phyloP scores from a whole-genome alignment of 1,140 invertebrate species.

The Triops longicaudatus region DNA sequence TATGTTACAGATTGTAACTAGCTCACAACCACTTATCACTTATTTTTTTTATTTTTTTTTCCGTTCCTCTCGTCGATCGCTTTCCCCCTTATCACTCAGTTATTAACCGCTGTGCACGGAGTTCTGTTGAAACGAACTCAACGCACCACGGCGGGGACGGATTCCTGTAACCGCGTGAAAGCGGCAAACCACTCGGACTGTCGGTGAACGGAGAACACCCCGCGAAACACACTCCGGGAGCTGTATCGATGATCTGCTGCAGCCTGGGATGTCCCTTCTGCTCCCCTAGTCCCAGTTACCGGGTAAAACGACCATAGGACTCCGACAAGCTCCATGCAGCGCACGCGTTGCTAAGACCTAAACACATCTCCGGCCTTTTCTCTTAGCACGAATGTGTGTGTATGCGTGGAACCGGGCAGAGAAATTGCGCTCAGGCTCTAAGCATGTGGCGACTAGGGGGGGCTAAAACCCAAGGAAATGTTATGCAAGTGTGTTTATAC shows the following conservation, averaged over 20 bases:
- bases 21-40: neutral
- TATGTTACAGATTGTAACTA: neutral
- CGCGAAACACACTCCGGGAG: constrained; percentile 9
- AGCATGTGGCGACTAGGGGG: too few relatives aligned
- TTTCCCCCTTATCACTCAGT: neutral
- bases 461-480: too few relatives aligned
- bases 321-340: neutral
- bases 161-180: neutral
- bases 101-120: neutral
- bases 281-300: neutral
- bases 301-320: neutral
- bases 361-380: neutral
- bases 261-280: neutral
- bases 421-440: too few relatives aligned
- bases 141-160: neutral
- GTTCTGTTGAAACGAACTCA: neutral
- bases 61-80: neutral
- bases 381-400: neutral
- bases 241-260: constrained; percentile 14
- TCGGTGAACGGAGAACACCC: neutral
- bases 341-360: neutral
- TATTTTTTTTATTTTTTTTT: too few relatives aligned
- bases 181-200: neutral
- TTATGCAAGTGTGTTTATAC: too few relatives aligned
- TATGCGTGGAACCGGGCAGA: neutral